A percentile compares a stretch with the other conserved stretches of the same genome.
phyloP scores from a whole-genome alignment of 2,113 vertebrate genomes.

The Leptodactylus fuscus region DNA sequence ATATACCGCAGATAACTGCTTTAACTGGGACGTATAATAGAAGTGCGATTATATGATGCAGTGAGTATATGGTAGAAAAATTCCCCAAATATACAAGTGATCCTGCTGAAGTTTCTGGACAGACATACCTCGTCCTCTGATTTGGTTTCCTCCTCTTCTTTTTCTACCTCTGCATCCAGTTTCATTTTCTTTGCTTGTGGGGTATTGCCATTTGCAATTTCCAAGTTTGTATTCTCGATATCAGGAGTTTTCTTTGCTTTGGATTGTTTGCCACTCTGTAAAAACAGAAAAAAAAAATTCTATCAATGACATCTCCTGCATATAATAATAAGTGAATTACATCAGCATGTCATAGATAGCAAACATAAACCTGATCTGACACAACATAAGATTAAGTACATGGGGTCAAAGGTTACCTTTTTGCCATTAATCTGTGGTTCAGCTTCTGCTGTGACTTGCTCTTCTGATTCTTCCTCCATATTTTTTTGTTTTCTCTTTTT shows the following conservation, averaged over 20 bases:
- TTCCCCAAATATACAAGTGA: no score
- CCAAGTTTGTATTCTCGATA: neutral
- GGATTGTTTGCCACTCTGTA: conserved; percentile 25
- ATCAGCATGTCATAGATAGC: no score
- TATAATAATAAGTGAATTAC: no score
- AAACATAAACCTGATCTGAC: no score
- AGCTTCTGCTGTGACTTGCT: neutral
- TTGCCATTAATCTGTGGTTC: conserved; percentile 27
- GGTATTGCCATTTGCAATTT: neutral
- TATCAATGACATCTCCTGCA: neutral
- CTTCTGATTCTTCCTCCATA: conserved; percentile 9
- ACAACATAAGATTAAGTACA: no score
- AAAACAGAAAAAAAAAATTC: neutral
- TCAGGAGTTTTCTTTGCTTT: conserved; percentile 26
- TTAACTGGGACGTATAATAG: no score
- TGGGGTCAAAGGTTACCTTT: neutral
- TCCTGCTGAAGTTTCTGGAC: neutral
- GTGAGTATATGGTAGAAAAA: no score
- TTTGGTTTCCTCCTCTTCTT: neutral
- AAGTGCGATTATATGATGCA: no score
- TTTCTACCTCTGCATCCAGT: neutral
- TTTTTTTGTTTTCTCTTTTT: conserved; percentile 47
- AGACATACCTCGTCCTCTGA: conserved; percentile 44
- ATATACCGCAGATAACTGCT: no score
- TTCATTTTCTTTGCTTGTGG: conserved; percentile 43